Evolutionary conservation across 2,113 vertebrate species (phyloP).

Genomic region (Lophura nycthemera): DNA sequence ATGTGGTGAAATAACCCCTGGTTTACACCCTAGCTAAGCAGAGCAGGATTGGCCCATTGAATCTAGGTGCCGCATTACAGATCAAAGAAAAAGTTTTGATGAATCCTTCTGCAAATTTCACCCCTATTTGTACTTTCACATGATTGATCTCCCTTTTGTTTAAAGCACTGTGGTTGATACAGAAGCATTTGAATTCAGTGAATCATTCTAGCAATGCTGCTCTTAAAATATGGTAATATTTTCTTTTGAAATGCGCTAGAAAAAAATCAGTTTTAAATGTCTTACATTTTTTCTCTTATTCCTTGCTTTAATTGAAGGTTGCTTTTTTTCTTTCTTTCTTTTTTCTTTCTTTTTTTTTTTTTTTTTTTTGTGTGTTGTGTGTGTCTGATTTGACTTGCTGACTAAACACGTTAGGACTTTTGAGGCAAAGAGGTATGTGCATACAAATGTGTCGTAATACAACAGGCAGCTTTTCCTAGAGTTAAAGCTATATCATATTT

Average conservation of each 20-base stretch:
- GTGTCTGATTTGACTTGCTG: conserved; percentile 16
- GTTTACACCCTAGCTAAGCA: background rate
- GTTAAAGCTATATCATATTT: conserved; percentile 25
- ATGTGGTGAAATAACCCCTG: background rate
- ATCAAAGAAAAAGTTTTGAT: conserved; percentile 27
- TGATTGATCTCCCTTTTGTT: conserved; percentile 46
- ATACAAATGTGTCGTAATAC: background rate
- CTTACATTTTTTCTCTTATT: conserved; percentile 45
- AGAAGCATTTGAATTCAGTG: background rate
- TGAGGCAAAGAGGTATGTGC: conserved; percentile 32
- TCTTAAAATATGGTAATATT: conserved; percentile 61
- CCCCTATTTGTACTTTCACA: conserved; percentile 3
- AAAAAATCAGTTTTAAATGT: conserved; percentile 41
- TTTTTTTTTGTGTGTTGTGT: background rate
- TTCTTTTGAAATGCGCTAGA: conserved; percentile 58
- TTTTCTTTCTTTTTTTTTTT: background rate
- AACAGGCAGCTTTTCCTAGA: conserved; percentile 25
- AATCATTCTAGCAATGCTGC: background rate
- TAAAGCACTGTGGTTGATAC: background rate
- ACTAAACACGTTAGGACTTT: conserved; percentile 23
- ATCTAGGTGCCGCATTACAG: background rate
- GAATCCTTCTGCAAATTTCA: conserved; percentile 6
- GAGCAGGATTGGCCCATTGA: background rate
- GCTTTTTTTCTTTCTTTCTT: background rate
- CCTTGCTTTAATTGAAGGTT: conserved; percentile 18